A percentile compares a stretch with the other conserved stretches of the same genome.
Conservation (phyloP, 2,113 vertebrate genomes). For the Lagopus leucura region DNA sequence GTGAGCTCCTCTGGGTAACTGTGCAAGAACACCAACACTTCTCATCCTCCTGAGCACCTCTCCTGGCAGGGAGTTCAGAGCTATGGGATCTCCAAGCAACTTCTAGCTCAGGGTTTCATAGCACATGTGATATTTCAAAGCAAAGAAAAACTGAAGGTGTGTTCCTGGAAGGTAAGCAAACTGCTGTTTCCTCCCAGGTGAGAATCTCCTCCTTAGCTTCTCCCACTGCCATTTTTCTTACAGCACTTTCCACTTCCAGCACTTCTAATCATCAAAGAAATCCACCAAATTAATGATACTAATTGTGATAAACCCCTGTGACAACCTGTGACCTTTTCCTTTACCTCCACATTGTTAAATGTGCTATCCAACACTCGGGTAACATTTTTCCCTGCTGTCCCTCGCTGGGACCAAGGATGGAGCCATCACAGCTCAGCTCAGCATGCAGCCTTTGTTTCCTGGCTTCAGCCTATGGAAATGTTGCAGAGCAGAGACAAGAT, state of each 20-base stretch:
- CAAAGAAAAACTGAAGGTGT: background rate
- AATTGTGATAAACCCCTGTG: background rate
- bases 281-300: background rate
- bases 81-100: background rate
- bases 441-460: background rate
- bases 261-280: background rate
- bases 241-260: background rate
- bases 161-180: background rate
- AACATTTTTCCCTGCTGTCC: background rate
- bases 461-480: background rate
- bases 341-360: background rate
- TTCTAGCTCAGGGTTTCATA: background rate
- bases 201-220: background rate
- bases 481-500: rapidly evolving
- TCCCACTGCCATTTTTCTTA: background rate
- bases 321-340: background rate
- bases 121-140: background rate
- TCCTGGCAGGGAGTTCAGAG: background rate
- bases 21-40: background rate
- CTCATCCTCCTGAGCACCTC: background rate
- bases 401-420: background rate
- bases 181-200: background rate
- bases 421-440: background rate
- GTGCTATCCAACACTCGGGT: background rate
- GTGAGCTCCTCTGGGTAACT: background rate